These are phyloP conservation scores for Scaptomyza polygonia DNA, from an alignment of 2,888 invertebrate species.

Conservation along the genomic window DNA sequence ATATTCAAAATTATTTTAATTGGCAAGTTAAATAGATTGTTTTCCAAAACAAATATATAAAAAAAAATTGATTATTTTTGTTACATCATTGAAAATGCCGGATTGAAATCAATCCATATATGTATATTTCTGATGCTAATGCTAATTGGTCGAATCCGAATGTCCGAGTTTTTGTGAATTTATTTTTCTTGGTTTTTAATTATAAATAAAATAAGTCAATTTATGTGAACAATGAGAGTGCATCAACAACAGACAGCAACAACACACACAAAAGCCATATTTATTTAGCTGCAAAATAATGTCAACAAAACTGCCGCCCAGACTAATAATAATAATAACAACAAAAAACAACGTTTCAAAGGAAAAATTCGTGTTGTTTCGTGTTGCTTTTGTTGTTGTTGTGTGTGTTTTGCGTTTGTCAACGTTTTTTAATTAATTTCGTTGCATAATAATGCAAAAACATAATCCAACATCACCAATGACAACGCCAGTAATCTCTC, in stretches of 20 bases:
- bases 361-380: not conserved
- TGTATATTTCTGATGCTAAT: not conserved
- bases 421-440: slow-evolving; percentile 62
- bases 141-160: not conserved
- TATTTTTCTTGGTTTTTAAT: not conserved
- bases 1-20: not conserved
- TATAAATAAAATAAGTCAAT: not conserved
- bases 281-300: not conserved
- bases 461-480: slow-evolving; percentile 15
- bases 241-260: not conserved
- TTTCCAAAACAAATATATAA: no score
- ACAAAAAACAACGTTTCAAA: slow-evolving; percentile 7
- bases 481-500: slow-evolving; percentile 35
- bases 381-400: slow-evolving; percentile 11
- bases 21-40: not conserved
- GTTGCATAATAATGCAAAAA: slow-evolving; percentile 35
- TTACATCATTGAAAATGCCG: not conserved
- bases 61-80: not conserved
- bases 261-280: slow-evolving; percentile 1
- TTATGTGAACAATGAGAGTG: not conserved
- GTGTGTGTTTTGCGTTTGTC: slow-evolving; percentile 19
- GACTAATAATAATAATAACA: slow-evolving; percentile 3
- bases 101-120: not conserved
- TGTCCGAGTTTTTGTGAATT: not conserved
- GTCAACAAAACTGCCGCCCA: not conserved